Percentiles rank a stretch among this genome's conserved stretches.
These are phyloP conservation scores for Pithys albifrons DNA, from an alignment of 2,113 vertebrate genomes.

Conservation along the genomic window DNA sequence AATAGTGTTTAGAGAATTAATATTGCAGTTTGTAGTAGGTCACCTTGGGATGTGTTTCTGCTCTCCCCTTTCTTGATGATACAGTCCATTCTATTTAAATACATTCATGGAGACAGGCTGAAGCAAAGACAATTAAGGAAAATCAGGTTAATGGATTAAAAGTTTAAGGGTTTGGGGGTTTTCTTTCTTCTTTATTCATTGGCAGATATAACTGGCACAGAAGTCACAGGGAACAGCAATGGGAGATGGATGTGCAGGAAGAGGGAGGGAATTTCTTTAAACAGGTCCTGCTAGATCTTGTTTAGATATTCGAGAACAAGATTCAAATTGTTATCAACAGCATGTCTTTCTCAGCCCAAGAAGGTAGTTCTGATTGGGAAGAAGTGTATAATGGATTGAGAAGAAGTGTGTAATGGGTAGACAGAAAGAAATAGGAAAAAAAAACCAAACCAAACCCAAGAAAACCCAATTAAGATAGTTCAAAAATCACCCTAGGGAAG, in stretches of 20 bases:
- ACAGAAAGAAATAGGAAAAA: not conserved
- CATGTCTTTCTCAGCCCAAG: not conserved
- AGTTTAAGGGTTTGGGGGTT: not conserved
- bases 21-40: not conserved
- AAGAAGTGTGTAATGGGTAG: not conserved
- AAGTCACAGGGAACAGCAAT: not conserved
- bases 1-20: not conserved
- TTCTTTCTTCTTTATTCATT: not conserved
- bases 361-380: not conserved
- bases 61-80: not conserved
- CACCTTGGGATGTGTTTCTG: not conserved
- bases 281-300: rapidly evolving
- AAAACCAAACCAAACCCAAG: too few species aligned
- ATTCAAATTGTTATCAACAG: not conserved
- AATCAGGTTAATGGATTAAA: not conserved
- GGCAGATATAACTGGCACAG: not conserved
- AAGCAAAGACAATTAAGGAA: not conserved
- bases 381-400: not conserved
- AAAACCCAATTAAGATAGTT: not conserved
- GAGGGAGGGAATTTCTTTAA: not conserved
- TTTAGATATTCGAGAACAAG: not conserved
- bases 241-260: not conserved
- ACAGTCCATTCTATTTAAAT: not conserved
- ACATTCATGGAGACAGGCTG: not conserved
- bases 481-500: not conserved